Percentiles rank a stretch among this genome's conserved stretches.
Conservation (phyloP, 2,888 invertebrate genomes). For the Ernsta delagoae region DNA sequence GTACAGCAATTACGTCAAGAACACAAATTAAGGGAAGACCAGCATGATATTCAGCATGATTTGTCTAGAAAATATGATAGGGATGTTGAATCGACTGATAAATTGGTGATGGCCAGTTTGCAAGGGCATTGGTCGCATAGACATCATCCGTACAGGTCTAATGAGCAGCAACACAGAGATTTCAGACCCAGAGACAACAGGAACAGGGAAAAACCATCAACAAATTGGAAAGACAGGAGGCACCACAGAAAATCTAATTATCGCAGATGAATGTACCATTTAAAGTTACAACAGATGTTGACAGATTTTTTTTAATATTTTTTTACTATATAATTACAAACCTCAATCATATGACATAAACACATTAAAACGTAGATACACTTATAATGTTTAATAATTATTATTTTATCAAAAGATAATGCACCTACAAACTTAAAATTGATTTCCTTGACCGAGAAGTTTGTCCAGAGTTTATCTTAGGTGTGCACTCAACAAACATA, state of each 20-base stretch:
- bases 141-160: constrained; percentile 71
- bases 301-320: background rate
- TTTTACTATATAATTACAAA: background rate
- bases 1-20: background rate
- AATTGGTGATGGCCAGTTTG: constrained; percentile 71
- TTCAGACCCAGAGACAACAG: constrained; percentile 52
- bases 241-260: constrained; percentile 56
- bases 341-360: too few species aligned
- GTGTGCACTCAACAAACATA: too few species aligned
- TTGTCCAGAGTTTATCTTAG: too few species aligned
- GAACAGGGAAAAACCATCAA: constrained; percentile 45
- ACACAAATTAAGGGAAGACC: background rate
- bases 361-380: too few species aligned
- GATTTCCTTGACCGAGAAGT: too few species aligned
- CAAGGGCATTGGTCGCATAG: constrained; percentile 80
- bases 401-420: too few species aligned
- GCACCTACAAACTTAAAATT: too few species aligned
- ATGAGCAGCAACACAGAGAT: constrained; percentile 58
- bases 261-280: constrained; percentile 43
- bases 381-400: too few species aligned
- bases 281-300: background rate
- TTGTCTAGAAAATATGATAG: constrained; percentile 46
- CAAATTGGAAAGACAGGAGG: constrained; percentile 59
- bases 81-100: constrained; percentile 50
- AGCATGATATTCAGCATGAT: background rate